These are phyloP conservation scores for Campopleginae sp. DNA, from an alignment of 2,888 invertebrate species.

Conservation along the genomic window DNA sequence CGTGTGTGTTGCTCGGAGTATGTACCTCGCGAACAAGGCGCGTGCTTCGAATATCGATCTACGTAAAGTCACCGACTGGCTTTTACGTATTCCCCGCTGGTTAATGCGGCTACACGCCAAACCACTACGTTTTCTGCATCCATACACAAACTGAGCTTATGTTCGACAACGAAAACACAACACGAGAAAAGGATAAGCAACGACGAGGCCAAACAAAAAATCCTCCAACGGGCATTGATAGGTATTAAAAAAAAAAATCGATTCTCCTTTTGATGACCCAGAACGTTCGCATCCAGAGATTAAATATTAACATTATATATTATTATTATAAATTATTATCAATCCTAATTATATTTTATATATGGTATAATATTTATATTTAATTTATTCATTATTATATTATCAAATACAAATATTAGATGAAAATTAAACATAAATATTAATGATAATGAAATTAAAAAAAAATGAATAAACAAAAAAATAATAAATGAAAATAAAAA, in stretches of 20 bases:
- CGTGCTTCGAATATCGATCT: conserved; percentile 78
- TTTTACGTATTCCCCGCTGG: conserved; percentile 52
- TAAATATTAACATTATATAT: no score
- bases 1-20: conserved; percentile 68
- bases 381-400: no score
- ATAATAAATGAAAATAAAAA: no score
- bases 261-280: neutral
- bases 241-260: neutral
- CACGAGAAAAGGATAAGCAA: conserved; percentile 30
- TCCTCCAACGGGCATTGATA: neutral
- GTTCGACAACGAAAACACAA: conserved; percentile 40
- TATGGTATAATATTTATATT: no score
- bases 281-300: neutral
- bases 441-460: no score
- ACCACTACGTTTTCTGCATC: conserved; percentile 15
- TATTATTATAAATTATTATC: no score
- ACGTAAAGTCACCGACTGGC: conserved; percentile 51
- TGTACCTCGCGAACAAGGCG: conserved; percentile 58
- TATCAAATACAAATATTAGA: no score
- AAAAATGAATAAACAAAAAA: no score
- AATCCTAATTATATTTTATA: no score
- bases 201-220: neutral
- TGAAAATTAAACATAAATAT: no score
- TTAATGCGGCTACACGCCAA: conserved; percentile 56
- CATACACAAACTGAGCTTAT: conserved; percentile 26